Percentiles rank a stretch among this genome's conserved stretches.
These are phyloP conservation scores for Eutrigla gurnardus DNA, from an alignment of 2,797 vertebrate species.

Conservation along the genomic window DNA sequence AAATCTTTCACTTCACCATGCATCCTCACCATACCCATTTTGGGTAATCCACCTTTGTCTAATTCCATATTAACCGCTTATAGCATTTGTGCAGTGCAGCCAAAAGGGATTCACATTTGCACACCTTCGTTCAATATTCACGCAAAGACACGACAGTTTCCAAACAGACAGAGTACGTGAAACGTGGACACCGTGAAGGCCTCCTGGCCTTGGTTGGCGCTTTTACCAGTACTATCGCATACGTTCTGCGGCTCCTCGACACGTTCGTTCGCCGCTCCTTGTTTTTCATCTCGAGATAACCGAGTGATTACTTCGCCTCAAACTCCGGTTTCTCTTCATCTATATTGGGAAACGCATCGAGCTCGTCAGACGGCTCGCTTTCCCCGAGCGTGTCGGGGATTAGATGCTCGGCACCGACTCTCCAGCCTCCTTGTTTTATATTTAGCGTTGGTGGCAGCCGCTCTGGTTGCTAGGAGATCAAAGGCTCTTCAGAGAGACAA, in stretches of 20 bases:
- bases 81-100: background rate
- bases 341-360: background rate
- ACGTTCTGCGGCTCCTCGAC: background rate
- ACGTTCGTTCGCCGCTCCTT: background rate
- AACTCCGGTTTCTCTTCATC: background rate
- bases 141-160: background rate
- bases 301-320: background rate
- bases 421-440: slow-evolving; percentile 61
- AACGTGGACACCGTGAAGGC: too few species aligned
- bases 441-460: slow-evolving; percentile 58
- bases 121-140: background rate
- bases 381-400: background rate
- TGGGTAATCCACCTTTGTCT: background rate
- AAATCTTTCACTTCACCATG: background rate
- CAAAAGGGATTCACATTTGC: background rate
- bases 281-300: background rate
- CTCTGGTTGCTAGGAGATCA: slow-evolving; percentile 73
- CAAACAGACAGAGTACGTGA: background rate
- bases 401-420: background rate
- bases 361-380: background rate
- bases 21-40: background rate
- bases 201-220: background rate
- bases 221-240: background rate
- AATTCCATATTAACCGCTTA: background rate
- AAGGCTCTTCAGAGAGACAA: slow-evolving; percentile 46